A percentile compares a stretch with the other conserved stretches of the same genome.
phyloP scores from a whole-genome alignment of 2,113 vertebrate genomes.

The Catharus bicknelli region DNA sequence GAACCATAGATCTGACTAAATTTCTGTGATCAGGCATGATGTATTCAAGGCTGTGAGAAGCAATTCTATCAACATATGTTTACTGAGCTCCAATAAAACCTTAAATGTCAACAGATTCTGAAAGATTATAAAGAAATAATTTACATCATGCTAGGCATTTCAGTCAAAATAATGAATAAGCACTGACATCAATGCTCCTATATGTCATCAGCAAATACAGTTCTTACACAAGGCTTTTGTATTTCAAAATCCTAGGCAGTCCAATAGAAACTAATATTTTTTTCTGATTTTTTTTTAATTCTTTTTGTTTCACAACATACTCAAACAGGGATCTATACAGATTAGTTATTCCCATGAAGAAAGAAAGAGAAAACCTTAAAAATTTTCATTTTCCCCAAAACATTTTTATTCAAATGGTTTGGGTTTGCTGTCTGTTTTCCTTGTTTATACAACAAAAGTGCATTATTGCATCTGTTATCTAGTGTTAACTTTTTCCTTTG shows the following conservation, averaged over 20 bases:
- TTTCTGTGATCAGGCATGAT: background rate
- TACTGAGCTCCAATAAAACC: background rate
- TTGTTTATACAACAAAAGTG: background rate
- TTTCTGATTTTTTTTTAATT: background rate
- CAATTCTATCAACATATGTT: background rate
- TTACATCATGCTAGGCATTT: background rate
- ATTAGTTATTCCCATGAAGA: background rate
- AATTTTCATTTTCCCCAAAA: background rate
- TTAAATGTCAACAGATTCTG: background rate
- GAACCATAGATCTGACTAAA: background rate
- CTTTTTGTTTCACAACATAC: background rate
- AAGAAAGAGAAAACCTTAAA: background rate
- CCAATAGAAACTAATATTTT: background rate
- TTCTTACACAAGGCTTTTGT: background rate
- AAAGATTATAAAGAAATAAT: background rate
- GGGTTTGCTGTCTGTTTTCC: background rate
- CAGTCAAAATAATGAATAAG: background rate
- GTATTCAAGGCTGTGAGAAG: background rate
- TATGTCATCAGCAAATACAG: background rate
- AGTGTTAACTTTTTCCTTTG: background rate
- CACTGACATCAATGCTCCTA: background rate
- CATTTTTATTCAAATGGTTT: background rate
- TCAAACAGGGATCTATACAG: background rate
- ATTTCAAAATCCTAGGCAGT: background rate
- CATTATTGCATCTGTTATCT: background rate